Conservation (phyloP, 1,140 invertebrate genomes). For the Eupristina koningsbergeri region DNA sequence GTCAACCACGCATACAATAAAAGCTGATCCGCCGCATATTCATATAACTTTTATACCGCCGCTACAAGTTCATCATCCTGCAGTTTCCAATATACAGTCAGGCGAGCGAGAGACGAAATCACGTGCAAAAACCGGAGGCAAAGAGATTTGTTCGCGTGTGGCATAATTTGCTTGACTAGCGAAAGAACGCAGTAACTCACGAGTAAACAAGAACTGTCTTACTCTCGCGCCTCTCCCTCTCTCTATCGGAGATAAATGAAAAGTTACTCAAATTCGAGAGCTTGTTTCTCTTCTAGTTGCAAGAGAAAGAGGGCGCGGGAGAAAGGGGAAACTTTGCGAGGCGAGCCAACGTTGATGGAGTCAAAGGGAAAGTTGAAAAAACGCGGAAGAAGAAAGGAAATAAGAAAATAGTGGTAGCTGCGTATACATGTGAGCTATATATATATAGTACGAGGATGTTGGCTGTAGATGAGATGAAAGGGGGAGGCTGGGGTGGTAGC, state of each 20-base stretch:
- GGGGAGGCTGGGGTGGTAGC: background rate
- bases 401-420: conserved; percentile 46
- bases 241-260: conserved; percentile 37
- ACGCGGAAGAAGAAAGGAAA: conserved; percentile 10
- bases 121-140: too few relatives aligned
- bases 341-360: background rate
- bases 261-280: conserved; percentile 35
- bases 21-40: too few relatives aligned
- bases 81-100: too few relatives aligned
- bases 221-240: background rate
- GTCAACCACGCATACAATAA: too few relatives aligned
- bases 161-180: background rate
- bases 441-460: background rate
- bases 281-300: conserved; percentile 37
- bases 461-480: background rate
- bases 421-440: background rate
- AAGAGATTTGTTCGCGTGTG: too few relatives aligned
- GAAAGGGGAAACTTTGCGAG: background rate
- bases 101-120: too few relatives aligned
- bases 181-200: too few relatives aligned
- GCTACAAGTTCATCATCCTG: too few relatives aligned
- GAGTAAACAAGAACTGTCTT: background rate
- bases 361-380: conserved; percentile 19
- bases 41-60: too few relatives aligned
- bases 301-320: background rate